Percentiles rank a stretch among this genome's conserved stretches.
Evolutionary conservation across 2,113 vertebrate species (phyloP).

Genomic region (Pygoscelis adeliae): DNA sequence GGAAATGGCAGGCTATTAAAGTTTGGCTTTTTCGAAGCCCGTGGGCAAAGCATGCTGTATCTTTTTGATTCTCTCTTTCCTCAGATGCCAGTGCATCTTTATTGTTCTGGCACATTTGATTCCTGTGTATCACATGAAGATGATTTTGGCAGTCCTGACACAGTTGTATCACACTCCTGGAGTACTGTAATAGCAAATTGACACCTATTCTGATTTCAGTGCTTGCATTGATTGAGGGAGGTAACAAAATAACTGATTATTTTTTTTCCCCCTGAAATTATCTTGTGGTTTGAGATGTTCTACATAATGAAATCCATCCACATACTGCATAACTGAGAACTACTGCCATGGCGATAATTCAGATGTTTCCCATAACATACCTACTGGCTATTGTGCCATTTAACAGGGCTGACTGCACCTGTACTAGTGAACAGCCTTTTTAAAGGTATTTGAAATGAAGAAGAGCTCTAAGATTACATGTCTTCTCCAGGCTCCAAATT

Average conservation of each 20-base stretch:
- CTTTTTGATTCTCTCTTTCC: background rate
- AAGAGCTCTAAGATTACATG: background rate
- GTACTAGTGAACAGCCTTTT: background rate
- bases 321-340: rapidly evolving
- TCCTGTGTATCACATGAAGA: background rate
- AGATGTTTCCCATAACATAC: background rate
- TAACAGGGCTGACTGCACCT: background rate
- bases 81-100: background rate
- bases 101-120: background rate
- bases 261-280: background rate
- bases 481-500: background rate
- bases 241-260: background rate
- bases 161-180: background rate
- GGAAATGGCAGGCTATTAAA: background rate
- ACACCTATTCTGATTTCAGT: background rate
- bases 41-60: rapidly evolving
- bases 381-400: background rate
- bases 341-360: background rate
- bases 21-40: background rate
- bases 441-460: background rate
- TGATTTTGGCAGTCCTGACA: background rate
- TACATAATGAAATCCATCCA: background rate
- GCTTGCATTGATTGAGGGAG: background rate
- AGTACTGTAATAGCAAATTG: background rate
- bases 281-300: background rate